phyloP scores from a whole-genome alignment of 1,140 invertebrate genomes.

The Lepidostoma basale region DNA sequence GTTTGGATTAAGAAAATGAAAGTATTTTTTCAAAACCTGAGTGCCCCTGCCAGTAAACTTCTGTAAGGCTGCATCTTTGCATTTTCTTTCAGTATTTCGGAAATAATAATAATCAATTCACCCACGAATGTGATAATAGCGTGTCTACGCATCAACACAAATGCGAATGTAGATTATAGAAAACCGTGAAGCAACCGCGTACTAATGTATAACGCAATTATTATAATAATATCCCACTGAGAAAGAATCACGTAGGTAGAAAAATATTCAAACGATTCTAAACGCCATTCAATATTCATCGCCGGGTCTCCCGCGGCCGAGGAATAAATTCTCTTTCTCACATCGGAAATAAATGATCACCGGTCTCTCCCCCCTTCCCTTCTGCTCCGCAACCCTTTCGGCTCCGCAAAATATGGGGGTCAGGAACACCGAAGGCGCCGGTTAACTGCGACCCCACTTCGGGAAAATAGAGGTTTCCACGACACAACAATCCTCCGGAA shows the following conservation, averaged over 20 bases:
- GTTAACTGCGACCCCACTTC: neutral
- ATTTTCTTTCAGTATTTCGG: too few relatives aligned
- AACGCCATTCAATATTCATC: constrained; percentile 37
- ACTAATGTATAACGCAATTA: too few relatives aligned
- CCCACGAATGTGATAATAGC: too few relatives aligned
- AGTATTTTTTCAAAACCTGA: too few relatives aligned
- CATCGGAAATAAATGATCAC: constrained; percentile 31
- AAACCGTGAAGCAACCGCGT: too few relatives aligned
- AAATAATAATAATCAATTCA: too few relatives aligned
- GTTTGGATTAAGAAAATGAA: too few relatives aligned
- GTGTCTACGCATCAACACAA: too few relatives aligned
- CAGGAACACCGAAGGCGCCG: neutral
- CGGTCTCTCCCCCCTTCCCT: constrained; percentile 1
- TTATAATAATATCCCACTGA: neutral
- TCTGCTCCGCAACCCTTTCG: neutral
- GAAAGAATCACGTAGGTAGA: constrained; percentile 20
- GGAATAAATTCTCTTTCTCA: constrained; percentile 28
- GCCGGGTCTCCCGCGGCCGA: constrained; percentile 11
- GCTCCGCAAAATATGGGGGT: neutral
- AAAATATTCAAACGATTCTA: constrained; percentile 36
- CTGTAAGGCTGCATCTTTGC: too few relatives aligned
- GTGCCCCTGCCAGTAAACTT: too few relatives aligned
- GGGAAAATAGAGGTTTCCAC: constrained; percentile 13
- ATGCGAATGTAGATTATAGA: too few relatives aligned
- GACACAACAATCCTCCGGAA: constrained; percentile 10